phyloP scores from a whole-genome alignment of 2,797 vertebrate genomes.

The Microtus agrestis region DNA sequence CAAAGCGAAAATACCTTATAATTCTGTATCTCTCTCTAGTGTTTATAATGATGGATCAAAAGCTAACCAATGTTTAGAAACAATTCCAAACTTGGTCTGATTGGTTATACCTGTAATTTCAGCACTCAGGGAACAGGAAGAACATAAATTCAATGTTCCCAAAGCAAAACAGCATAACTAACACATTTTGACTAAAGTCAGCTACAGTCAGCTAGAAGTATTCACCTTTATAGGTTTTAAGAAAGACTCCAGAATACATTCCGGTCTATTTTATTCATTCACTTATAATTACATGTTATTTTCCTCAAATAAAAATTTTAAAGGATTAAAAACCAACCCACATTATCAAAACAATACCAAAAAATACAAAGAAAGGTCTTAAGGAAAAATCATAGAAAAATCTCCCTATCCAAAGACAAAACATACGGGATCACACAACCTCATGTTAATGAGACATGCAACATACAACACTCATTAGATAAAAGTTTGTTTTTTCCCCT shows the following conservation, averaged over 20 bases:
- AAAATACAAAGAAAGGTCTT: not conserved
- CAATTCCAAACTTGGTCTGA: not conserved
- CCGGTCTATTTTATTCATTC: not conserved
- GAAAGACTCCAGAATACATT: conserved; percentile 50
- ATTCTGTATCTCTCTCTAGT: not conserved
- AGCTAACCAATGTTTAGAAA: conserved; percentile 57
- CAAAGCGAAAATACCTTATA: conserved; percentile 28
- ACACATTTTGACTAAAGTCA: not conserved
- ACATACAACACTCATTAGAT: conserved; percentile 3
- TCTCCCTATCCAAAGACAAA: not conserved
- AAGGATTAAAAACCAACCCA: not conserved
- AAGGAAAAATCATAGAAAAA: not conserved
- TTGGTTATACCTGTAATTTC: not conserved
- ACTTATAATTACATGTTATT: not conserved
- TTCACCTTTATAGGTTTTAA: not conserved
- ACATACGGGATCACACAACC: not conserved
- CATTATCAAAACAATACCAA: conserved; percentile 43
- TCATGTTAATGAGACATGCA: not conserved
- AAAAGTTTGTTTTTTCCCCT: not conserved
- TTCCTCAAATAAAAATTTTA: conserved; percentile 12
- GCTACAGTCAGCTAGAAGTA: not conserved
- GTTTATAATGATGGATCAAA: conserved; percentile 49
- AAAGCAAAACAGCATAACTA: not conserved
- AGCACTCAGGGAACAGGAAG: not conserved
- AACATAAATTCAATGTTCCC: not conserved